A percentile compares a stretch with the other conserved stretches of the same genome.
Conservation (phyloP, 2,888 invertebrate genomes). For the Perdita meconis region DNA sequence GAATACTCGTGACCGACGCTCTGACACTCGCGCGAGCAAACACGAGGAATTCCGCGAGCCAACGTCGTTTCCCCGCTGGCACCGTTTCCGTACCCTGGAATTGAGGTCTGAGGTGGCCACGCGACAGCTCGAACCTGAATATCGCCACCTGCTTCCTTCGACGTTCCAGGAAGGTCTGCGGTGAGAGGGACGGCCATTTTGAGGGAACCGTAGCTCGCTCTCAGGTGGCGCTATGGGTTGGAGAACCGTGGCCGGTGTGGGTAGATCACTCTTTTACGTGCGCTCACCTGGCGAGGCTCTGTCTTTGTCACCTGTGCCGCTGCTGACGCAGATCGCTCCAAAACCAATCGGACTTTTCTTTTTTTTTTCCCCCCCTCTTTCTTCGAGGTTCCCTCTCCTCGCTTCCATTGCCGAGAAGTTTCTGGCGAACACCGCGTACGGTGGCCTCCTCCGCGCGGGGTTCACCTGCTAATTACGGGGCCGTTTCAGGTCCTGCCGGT, state of each 20-base stretch:
- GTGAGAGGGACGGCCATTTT: constrained; percentile 75
- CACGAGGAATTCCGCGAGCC: too few relatives aligned
- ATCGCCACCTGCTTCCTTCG: constrained; percentile 73
- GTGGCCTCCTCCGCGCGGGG: neutral
- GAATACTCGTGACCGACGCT: constrained; percentile 14
- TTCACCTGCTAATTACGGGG: neutral
- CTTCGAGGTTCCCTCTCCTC: too few relatives aligned
- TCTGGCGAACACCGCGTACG: neutral
- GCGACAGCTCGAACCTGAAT: constrained; percentile 65
- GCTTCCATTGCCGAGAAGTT: too few relatives aligned
- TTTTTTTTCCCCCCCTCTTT: too few relatives aligned
- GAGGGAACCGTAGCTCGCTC: constrained; percentile 62
- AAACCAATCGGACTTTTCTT: too few relatives aligned
- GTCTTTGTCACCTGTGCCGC: constrained; percentile 44
- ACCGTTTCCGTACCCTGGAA: constrained; percentile 62
- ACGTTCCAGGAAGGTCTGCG: constrained; percentile 75
- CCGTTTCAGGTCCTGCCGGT: constrained; percentile 15
- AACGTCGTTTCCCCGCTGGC: constrained; percentile 49
- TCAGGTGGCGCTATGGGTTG: constrained; percentile 72
- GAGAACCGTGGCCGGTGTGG: constrained; percentile 62
- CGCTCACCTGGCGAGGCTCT: constrained; percentile 58
- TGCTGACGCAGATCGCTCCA: constrained; percentile 7
- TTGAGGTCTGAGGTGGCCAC: constrained; percentile 58
- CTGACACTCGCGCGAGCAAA: too few relatives aligned
- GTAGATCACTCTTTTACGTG: constrained; percentile 61